phyloP scores from a whole-genome alignment of 1,140 invertebrate genomes.

The Caenorhabditis inopinata region DNA sequence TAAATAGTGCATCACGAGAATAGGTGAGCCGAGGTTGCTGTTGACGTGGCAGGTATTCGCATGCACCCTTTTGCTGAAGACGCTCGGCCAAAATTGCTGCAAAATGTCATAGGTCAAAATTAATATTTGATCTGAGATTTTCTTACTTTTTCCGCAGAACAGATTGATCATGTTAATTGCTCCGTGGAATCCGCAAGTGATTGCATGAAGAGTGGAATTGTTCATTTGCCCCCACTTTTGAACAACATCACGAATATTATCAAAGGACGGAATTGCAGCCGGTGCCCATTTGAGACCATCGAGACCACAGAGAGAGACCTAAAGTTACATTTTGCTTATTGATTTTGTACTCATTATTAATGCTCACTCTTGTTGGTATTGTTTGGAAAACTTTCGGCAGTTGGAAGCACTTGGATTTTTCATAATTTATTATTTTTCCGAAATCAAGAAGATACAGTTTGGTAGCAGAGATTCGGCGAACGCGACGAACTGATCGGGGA shows the following conservation, averaged over 20 bases:
- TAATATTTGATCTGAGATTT: no score
- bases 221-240: conserved; percentile 4
- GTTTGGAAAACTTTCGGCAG: background rate
- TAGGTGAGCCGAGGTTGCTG: background rate
- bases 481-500: background rate
- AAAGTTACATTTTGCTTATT: no score
- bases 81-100: background rate
- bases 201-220: background rate
- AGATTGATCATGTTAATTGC: conserved; percentile 13
- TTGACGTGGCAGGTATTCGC: background rate
- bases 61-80: background rate
- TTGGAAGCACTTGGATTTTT: background rate
- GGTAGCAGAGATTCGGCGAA: background rate
- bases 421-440: background rate
- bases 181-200: background rate
- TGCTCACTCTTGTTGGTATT: background rate
- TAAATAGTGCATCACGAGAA: background rate
- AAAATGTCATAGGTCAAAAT: background rate
- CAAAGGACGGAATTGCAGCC: background rate
- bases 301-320: background rate
- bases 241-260: conserved; percentile 15
- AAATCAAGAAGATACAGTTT: background rate
- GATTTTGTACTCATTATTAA: background rate
- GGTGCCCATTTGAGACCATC: background rate
- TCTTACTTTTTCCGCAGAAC: background rate